Base-by-base conservation (phyloP, 2,797 vertebrate genomes). In the Bradypodion ventrale region DNA sequence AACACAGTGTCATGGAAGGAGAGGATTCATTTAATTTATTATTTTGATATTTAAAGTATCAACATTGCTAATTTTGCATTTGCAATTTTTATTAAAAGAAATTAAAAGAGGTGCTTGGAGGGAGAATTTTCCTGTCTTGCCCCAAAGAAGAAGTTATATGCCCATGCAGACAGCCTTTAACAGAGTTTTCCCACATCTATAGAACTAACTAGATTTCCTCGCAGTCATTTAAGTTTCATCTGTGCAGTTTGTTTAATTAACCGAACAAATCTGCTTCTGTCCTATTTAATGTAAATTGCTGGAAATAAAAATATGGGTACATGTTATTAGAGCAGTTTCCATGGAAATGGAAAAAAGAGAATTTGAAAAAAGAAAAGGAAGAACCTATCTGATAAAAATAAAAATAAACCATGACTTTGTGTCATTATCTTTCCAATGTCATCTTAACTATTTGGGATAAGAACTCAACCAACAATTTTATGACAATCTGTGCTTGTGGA, bases 401-500 rank as follows among this genome's bases (percentile, higher is more conserved):
- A 65, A 68, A 78, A 78, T 40, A 77, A 84, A 37, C 78, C 62
- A 68, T 49, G 44, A 70, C 68, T 78, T 60, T 76, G 32, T 78
- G 56, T 40, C 40, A 60, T 56, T 35, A 35, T 84, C 52, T 70
- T 83, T 76, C 40, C 42, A 69, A 37, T 0, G 40, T 44, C 49
- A 59, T 44, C 65, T 63, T 78, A 78, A 70, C 32, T 49, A 5
- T 78, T 73, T 73, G n/a, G 19, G 15, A 63, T 27, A 63, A 63
- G 59, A 66, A 40, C 32, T 63, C 27, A 46, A 60, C 32, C 37
- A 49, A 42, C 40, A 42, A 52, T 10, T 27, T 49, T 37, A 23
- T 21, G 8, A 59, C 35, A 46, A 77, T 42, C 37, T 7, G 10
- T 32, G 19, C 5, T 69, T 69, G 15, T 70, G 56, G n/a, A 46